phyloP scores from a whole-genome alignment of 2,797 vertebrate species.

The Triplophysa yarkandensis region DNA sequence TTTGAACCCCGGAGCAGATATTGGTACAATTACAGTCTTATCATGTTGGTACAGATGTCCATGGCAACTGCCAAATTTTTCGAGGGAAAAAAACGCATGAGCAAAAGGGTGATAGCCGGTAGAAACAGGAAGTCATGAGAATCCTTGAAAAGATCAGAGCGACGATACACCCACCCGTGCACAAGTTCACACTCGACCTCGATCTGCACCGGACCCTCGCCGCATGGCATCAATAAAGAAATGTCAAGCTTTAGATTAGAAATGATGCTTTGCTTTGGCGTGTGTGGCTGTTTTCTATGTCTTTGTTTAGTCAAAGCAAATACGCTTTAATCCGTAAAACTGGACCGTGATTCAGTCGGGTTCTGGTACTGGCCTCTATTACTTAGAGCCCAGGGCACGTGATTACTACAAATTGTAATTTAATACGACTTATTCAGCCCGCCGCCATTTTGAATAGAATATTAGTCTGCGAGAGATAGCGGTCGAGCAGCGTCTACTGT shows the following conservation, averaged over 20 bases:
- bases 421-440: too few relatives aligned
- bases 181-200: conserved; percentile 39
- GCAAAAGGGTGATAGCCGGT: conserved; percentile 26
- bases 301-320: conserved; percentile 7
- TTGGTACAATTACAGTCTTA: conserved; percentile 75
- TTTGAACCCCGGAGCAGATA: conserved; percentile 75
- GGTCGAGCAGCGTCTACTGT: too few relatives aligned
- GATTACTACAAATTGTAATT: not conserved
- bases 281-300: conserved; percentile 10
- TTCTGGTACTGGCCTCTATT: conserved; percentile 9
- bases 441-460: too few relatives aligned
- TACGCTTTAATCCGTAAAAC: conserved; percentile 11
- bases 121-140: conserved; percentile 38
- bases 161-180: conserved; percentile 43
- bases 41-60: conserved; percentile 74
- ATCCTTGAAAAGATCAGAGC: conserved; percentile 17
- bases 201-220: conserved; percentile 5
- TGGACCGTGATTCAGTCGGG: not conserved
- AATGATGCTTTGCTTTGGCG: conserved; percentile 21
- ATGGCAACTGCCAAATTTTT: conserved; percentile 66
- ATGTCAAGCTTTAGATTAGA: conserved; percentile 33
- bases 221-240: conserved; percentile 38
- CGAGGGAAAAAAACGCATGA: conserved; percentile 17
- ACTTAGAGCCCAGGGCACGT: not conserved
- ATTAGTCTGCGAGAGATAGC: too few relatives aligned